phyloP scores from a whole-genome alignment of 2,888 invertebrate species.

The Amblyjoppa fuscipennis region DNA sequence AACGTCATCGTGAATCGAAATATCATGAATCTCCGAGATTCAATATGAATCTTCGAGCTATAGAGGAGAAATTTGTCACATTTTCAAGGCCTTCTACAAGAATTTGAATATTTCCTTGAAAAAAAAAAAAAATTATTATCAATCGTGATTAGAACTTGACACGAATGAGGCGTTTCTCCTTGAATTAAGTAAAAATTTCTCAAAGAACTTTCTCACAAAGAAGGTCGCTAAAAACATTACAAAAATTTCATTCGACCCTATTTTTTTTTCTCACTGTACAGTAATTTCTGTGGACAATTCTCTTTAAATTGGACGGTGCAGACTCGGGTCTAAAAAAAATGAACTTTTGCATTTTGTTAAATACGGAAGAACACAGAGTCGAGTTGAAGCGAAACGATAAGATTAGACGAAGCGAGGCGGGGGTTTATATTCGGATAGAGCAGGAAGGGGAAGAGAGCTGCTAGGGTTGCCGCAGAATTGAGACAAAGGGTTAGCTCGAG shows the following conservation, averaged over 20 bases:
- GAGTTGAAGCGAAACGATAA: conserved; percentile 13
- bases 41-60: no score
- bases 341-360: neutral
- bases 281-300: neutral
- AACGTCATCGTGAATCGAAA: no score
- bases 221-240: neutral
- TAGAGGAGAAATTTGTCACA: no score
- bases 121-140: neutral
- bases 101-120: no score
- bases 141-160: no score
- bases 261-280: neutral
- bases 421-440: neutral
- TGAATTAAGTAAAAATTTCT: no score
- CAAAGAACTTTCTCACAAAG: no score
- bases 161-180: no score
- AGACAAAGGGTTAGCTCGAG: conserved; percentile 39
- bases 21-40: no score
- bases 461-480: conserved; percentile 22
- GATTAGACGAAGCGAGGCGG: neutral
- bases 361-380: neutral
- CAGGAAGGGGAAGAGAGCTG: neutral
- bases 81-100: no score
- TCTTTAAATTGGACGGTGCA: neutral
- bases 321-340: neutral
- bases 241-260: neutral